Evolutionary conservation across 2,113 vertebrate genomes (phyloP).

Genomic region (Myrmecophaga tridactyla): DNA sequence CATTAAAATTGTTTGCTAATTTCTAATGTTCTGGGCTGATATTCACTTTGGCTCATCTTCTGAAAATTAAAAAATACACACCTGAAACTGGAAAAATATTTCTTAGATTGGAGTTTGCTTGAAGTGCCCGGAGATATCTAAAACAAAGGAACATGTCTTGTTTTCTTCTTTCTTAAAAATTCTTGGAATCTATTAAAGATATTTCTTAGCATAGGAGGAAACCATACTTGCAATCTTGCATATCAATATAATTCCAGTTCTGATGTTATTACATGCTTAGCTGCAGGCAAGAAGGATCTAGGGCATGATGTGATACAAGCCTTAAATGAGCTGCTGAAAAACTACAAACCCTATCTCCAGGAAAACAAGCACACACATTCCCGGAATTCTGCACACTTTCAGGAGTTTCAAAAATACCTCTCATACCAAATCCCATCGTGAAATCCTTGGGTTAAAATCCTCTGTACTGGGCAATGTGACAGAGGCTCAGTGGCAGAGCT

Average conservation of each 20-base stretch:
- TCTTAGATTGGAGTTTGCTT: background rate
- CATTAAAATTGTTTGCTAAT: background rate
- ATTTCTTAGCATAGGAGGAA: background rate
- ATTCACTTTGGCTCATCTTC: background rate
- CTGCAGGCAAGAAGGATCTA: background rate
- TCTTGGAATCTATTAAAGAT: background rate
- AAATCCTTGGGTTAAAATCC: background rate
- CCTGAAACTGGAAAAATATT: constrained; percentile 17
- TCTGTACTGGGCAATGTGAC: no score
- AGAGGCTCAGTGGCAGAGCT: no score
- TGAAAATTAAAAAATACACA: background rate
- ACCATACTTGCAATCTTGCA: background rate
- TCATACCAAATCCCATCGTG: background rate
- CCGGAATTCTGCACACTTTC: background rate
- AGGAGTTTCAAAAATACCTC: background rate
- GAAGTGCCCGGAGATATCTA: background rate
- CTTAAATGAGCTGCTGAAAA: background rate
- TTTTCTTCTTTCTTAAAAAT: constrained; percentile 16
- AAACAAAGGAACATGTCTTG: background rate
- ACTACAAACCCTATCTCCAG: background rate
- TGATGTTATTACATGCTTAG: constrained; percentile 18
- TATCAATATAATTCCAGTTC: background rate
- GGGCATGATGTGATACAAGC: background rate
- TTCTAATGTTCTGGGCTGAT: background rate
- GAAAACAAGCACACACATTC: background rate